Conservation (phyloP, 2,888 invertebrate species). For the Agriopis aurantiaria region DNA sequence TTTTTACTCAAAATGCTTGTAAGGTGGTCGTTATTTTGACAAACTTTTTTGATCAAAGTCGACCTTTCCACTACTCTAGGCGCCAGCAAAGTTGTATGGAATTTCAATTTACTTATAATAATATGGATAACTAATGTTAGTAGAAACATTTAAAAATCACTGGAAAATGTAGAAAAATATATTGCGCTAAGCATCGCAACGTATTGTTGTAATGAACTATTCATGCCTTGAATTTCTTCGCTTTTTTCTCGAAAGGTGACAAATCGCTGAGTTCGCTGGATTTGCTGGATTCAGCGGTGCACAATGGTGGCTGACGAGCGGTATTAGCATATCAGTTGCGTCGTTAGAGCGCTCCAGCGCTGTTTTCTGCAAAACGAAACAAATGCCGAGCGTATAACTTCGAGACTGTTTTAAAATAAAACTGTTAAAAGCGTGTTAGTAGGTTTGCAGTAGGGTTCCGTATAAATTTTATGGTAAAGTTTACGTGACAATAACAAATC, state of each 20-base stretch:
- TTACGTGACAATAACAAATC: background rate
- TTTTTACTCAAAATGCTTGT: background rate
- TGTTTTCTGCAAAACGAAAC: slow-evolving; percentile 52
- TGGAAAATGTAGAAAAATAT: slow-evolving; percentile 16
- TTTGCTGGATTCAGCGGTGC: slow-evolving; percentile 44
- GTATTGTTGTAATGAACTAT: slow-evolving; percentile 60
- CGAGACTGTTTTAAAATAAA: slow-evolving; percentile 24
- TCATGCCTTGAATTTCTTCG: slow-evolving; percentile 51
- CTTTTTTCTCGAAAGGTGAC: slow-evolving; percentile 55
- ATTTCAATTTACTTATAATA: no score
- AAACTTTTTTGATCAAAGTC: no score
- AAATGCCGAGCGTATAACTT: slow-evolving; percentile 47
- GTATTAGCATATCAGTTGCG: slow-evolving; percentile 72
- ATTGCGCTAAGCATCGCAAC: slow-evolving; percentile 12
- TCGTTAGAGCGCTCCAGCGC: slow-evolving; percentile 58
- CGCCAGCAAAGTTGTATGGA: no score
- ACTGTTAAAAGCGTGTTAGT: background rate
- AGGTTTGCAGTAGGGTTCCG: background rate
- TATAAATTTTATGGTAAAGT: background rate
- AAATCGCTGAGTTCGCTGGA: slow-evolving; percentile 48
- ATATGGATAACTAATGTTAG: no score
- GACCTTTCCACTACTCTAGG: no score
- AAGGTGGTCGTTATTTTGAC: no score
- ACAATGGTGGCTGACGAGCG: slow-evolving; percentile 73
- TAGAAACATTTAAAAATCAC: no score